Base-by-base conservation (phyloP, 2,888 invertebrate genomes). In the Spilosoma lubricipeda region DNA sequence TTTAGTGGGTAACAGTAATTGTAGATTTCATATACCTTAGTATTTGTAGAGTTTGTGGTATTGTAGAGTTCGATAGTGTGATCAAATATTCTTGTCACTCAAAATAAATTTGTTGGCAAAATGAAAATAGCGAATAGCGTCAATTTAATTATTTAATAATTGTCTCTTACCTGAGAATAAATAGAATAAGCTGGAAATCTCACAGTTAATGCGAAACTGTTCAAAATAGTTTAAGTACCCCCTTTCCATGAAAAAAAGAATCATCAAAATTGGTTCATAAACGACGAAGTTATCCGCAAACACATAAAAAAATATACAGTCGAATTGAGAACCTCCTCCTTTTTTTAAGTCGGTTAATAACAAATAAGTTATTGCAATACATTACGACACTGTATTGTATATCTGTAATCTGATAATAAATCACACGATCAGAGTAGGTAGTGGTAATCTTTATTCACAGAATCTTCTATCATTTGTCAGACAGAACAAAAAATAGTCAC, bases 331-430 rank as follows among this genome's bases (percentile, higher is more conserved):
- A n/a, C n/a, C n/a, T n/a, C n/a, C n/a, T n/a, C n/a, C n/a, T n/a
- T n/a, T n/a, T n/a, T n/a, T n/a, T n/a, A n/a, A n/a, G n/a, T n/a
- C n/a, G n/a, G n/a, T n/a, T n/a, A n/a, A n/a, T n/a, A 73, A 78
- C 76, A 77, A 70, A 45, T 63, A 36, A 45, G 65, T 76, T 80
- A 78, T 72, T 72, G 70, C 70, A 74, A 79, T 11, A 56, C 2
- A 52, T 66, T 70, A 76, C 80, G 82, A 42, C 79, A 83, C 82
- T 83, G 79, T 77, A 83, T 83, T 83, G 82, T 83, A 59, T 75
- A 73, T 30, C 27, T 20, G 42, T 78, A 76, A 81, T 82, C 78
- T 63, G 67, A n/a, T 73, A 48, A 81, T 78, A 75, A 77, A 80
- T 82, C 48, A 77, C 63, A 72, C n/a, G 33, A 75, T 72, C 68